phyloP scores from a whole-genome alignment of 2,797 vertebrate genomes.

The Tinamus major region DNA sequence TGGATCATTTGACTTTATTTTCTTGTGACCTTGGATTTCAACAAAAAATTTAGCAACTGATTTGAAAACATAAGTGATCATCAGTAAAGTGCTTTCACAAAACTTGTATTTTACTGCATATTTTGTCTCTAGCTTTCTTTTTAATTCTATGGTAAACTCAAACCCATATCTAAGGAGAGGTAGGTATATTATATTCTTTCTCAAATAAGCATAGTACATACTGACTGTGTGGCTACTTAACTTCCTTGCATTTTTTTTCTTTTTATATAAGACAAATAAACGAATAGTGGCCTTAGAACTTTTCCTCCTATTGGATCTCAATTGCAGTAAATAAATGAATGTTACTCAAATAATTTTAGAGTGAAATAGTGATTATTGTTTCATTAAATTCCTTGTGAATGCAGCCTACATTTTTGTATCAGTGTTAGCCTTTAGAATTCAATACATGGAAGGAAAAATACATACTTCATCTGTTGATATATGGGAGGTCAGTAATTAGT shows the following conservation, averaged over 20 bases:
- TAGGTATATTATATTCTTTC: not conserved
- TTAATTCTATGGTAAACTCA: not conserved
- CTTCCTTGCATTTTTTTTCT: not conserved
- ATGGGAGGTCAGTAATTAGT: not conserved
- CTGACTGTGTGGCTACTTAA: not conserved
- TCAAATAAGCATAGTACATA: not conserved
- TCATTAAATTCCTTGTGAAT: not conserved
- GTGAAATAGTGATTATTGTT: not conserved
- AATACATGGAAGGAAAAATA: not conserved
- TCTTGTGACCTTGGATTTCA: slow-evolving; percentile 61
- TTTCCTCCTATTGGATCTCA: not conserved
- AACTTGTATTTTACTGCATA: not conserved
- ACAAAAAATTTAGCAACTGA: slow-evolving; percentile 12
- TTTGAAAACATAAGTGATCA: not conserved
- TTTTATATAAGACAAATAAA: not conserved
- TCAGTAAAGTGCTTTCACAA: not conserved
- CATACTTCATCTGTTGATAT: not conserved
- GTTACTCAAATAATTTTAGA: not conserved
- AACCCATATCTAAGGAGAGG: not conserved
- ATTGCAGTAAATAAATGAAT: not conserved
- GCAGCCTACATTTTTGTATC: not conserved
- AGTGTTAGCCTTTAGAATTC: slow-evolving; percentile 11
- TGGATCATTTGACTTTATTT: slow-evolving; percentile 73
- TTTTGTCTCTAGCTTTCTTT: not conserved
- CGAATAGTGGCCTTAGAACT: not conserved